phyloP scores from a whole-genome alignment of 2,113 vertebrate species.

The Microcebus tavaratra region DNA sequence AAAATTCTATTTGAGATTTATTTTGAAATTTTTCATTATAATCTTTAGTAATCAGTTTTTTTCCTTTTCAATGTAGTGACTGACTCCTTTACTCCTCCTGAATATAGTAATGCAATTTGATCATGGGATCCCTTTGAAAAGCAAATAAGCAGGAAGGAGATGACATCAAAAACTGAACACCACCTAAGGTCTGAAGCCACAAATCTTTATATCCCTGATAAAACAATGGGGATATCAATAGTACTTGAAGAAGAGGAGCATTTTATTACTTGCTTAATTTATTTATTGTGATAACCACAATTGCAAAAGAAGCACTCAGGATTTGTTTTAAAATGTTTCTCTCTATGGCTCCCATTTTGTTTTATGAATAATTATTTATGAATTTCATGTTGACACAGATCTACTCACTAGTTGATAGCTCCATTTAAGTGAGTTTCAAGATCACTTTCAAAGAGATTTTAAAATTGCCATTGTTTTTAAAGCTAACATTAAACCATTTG shows the following conservation, averaged over 20 bases:
- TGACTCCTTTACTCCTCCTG: constrained; percentile 57
- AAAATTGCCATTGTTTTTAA: constrained; percentile 74
- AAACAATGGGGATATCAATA: constrained; percentile 56
- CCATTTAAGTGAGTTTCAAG: constrained; percentile 63
- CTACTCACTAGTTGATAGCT: constrained; percentile 62
- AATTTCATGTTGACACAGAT: constrained; percentile 63
- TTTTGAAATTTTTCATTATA: constrained; percentile 66
- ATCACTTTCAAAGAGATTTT: constrained; percentile 63
- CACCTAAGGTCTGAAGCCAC: constrained; percentile 66
- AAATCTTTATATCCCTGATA: constrained; percentile 54
- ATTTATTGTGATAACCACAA: constrained; percentile 75
- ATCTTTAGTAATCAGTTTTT: constrained; percentile 45
- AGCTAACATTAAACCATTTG: constrained; percentile 74
- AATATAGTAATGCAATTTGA: constrained; percentile 64
- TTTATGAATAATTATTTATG: constrained; percentile 75
- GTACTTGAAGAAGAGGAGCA: constrained; percentile 77
- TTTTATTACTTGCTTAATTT: constrained; percentile 78
- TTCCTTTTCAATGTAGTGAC: constrained; percentile 63
- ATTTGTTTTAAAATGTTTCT: constrained; percentile 81
- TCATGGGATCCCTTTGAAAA: constrained; percentile 59
- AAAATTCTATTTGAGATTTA: constrained; percentile 62
- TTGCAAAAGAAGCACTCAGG: constrained; percentile 78
- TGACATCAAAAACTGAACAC: constrained; percentile 37
- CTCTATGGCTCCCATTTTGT: constrained; percentile 72
- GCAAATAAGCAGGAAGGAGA: constrained; percentile 29